Base-by-base conservation (phyloP, 2,797 vertebrate genomes). In the Platyrinchus mystaceus region DNA sequence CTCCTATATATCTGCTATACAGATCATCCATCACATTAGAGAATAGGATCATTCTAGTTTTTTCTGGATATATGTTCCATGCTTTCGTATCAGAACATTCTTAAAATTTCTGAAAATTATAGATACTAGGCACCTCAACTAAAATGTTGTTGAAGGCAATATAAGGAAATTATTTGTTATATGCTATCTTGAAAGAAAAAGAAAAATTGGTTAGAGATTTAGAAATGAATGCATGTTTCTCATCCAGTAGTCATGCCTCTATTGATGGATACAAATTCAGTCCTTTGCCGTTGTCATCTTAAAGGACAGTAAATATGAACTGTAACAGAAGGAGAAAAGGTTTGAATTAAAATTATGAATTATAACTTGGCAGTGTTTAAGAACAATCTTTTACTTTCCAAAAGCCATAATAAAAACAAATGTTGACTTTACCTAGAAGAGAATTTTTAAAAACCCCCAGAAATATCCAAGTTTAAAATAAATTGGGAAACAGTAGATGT, bases 391-490 rank as follows among this genome's bases (percentile, higher is more conserved):
- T 34, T 28, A 19, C 58, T 87, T 85, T 52, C 5, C 5, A 27
- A 67, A 80, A 60, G 2, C 14, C 56, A 1, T 73, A 62, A 34
- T 46, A 67, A 60, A 87, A 91, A 7, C n/a, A 7, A 70, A 43
- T 36, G 17, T 16, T 44, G 26, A 30, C 28, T 60, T 77, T 62
- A 62, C 10, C 15, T 53, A 49, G 18, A 64, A 66, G 3, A 63
- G 13, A 87, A 63, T 69, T 71, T 0, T 6, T 39, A 12, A 41
- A 14, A 18, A 18, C 7, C 12, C 6, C 0, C 14, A n/a, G 16
- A 44, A 90, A 71, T 90, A 47, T 26, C 8, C 4, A 18, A 53
- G 24, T 74, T 83, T 47, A 59, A 90, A 74, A 74, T 39, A 3
- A 93, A 24, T 44, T 12, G 22, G 21, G 49, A 32, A 55, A 53